Percentiles rank a stretch among this genome's conserved stretches.
Conservation (phyloP, 2,797 vertebrate species). For the Enteromius unitaeniatus region DNA sequence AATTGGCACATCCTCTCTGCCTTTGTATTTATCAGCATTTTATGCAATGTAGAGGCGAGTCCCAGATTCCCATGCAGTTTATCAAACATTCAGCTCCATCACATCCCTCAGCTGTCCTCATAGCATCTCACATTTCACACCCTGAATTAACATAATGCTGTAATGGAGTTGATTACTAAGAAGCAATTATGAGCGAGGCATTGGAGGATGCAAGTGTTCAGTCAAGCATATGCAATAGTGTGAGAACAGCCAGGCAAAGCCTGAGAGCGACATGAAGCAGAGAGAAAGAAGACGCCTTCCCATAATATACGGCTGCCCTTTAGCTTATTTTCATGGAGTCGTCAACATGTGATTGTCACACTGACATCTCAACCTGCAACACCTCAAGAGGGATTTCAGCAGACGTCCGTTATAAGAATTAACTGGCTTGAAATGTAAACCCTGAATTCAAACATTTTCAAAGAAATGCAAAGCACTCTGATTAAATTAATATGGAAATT, state of each 20-base stretch:
- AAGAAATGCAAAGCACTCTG: neutral
- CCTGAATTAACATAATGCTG: slow-evolving; percentile 52
- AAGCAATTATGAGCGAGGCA: slow-evolving; percentile 30
- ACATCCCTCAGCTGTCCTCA: slow-evolving; percentile 19
- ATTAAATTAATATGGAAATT: neutral
- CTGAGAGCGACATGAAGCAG: slow-evolving; percentile 5
- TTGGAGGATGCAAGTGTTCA: slow-evolving; percentile 20
- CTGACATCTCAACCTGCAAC: slow-evolving; percentile 16
- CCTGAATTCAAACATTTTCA: neutral
- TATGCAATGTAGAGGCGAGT: slow-evolving; percentile 2
- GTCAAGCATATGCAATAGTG: slow-evolving; percentile 7
- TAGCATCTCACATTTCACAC: slow-evolving; percentile 42
- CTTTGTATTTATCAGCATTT: neutral
- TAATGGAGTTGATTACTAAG: slow-evolving; percentile 61
- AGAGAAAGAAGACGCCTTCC: neutral
- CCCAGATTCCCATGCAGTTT: neutral
- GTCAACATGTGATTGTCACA: neutral
- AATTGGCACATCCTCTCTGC: neutral
- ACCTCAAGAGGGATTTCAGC: neutral
- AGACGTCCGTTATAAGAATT: neutral
- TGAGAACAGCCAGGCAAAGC: slow-evolving; percentile 6
- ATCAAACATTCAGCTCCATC: slow-evolving; percentile 39
- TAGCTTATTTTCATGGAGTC: neutral
- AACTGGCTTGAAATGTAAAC: neutral
- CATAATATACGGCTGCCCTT: slow-evolving; percentile 1